Percentiles rank a stretch among this genome's conserved stretches.
phyloP scores from a whole-genome alignment of 1,140 invertebrate species.

The Drosophila mojavensis region DNA sequence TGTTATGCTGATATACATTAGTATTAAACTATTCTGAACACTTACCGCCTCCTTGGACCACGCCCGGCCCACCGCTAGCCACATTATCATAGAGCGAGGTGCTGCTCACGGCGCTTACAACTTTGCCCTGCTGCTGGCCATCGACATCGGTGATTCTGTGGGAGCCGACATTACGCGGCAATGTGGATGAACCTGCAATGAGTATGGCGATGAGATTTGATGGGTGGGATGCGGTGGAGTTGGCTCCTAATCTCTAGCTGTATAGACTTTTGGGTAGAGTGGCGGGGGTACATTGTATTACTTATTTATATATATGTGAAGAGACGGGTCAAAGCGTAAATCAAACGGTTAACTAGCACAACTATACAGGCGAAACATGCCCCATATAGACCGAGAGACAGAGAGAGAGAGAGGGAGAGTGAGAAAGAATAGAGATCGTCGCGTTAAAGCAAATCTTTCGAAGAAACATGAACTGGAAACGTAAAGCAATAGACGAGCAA shows the following conservation, averaged over 20 bases:
- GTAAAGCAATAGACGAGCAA: slow-evolving; percentile 7
- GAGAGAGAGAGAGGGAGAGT: not conserved
- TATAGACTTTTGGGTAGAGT: slow-evolving; percentile 18
- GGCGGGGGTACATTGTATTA: slow-evolving; percentile 10
- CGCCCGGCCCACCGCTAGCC: slow-evolving; percentile 84
- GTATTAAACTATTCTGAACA: too few species aligned
- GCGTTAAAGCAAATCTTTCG: slow-evolving; percentile 5
- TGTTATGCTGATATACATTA: too few species aligned
- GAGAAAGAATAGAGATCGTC: not conserved
- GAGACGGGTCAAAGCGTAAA: slow-evolving; percentile 5
- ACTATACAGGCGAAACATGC: not conserved
- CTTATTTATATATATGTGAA: slow-evolving; percentile 4
- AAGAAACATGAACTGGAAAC: not conserved
- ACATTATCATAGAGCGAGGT: slow-evolving; percentile 96
- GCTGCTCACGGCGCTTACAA: slow-evolving; percentile 92
- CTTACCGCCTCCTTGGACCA: slow-evolving; percentile 60
- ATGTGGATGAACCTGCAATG: slow-evolving; percentile 90
- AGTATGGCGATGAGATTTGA: slow-evolving; percentile 81
- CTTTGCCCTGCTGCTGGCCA: slow-evolving; percentile 87
- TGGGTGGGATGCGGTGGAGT: slow-evolving; percentile 75
- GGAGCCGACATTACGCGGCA: slow-evolving; percentile 91
- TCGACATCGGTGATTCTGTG: slow-evolving; percentile 86
- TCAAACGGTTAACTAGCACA: slow-evolving; percentile 8
- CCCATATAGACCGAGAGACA: not conserved
- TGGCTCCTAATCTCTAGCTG: slow-evolving; percentile 48